Base-by-base conservation (phyloP, 1,140 invertebrate species). In the Stegodyphus mimosarum region DNA sequence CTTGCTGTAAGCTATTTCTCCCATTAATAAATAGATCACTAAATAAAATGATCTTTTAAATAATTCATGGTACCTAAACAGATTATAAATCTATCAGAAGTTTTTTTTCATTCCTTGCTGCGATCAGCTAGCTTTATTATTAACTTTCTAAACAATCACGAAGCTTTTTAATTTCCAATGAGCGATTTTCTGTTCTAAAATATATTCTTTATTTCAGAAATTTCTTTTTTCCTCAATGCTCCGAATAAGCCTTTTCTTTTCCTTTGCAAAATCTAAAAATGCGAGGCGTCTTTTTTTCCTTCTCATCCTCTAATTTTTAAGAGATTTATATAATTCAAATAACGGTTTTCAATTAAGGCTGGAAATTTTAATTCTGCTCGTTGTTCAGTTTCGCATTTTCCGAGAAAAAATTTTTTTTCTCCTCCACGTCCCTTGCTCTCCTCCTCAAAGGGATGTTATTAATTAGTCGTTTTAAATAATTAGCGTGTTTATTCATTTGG, bases 301-400 rank as follows among this genome's bases (percentile, higher is more conserved):
- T 10, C 13, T 55, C 55, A 50, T 64, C 18, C 17, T 67, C 50
- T 15, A 75, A 84, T 75, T 84, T 84, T 84, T 84, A 84, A 74
- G 81, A 84, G 81, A 84, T 84, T 84, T 84, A 84, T 84, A 76
- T 76, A 75, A 84, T 84, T 84, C 81, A 84, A 84, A 84, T 84
- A 84, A 84, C 81, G 81, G 81, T 84, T 84, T 84, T 84, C 81
- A 84, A 84, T 84, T 83, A 83, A 83, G 81, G 55, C 50, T 52
- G 64, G 17, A 83, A 83, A 83, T 83, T 83, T 83, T 83, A 83
- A 83, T 83, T 83, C 81, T 71, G 15, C 55, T 55, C n/a, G 9
- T 15, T 55, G 77, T 75, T 15, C 75, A 83, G 79, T 48, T 18
- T 63, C 50, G 81, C 73, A n/a, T 75, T 83, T 53, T 75, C 48